Evolutionary conservation across 35 echinoderm and acorn worm genomes (phyloP).

Genomic region (Hemicentrotus pulcherrimus): DNA sequence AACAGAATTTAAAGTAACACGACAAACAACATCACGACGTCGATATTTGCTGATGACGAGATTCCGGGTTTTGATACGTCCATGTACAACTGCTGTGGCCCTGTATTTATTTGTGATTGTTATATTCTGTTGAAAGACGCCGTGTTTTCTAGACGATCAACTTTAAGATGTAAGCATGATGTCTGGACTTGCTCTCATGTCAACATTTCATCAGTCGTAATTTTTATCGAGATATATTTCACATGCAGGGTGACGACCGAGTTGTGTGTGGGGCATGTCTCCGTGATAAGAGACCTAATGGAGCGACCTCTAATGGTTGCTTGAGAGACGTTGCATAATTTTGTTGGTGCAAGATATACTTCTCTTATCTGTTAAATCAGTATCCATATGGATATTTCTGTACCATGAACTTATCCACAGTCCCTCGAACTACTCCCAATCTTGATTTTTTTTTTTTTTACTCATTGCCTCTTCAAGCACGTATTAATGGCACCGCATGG

Average conservation of each 20-base stretch:
- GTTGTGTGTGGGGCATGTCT: neutral
- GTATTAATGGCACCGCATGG: neutral
- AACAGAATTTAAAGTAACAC: neutral
- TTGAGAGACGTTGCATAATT: neutral
- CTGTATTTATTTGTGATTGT: neutral
- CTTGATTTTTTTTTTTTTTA: neutral
- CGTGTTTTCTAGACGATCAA: slow-evolving; percentile 3
- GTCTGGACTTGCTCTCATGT: slow-evolving; percentile 29
- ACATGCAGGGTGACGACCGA: neutral
- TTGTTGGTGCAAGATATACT: neutral
- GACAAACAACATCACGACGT: neutral
- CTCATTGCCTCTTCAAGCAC: neutral
- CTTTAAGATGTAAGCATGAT: slow-evolving; percentile 45
- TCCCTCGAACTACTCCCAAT: neutral
- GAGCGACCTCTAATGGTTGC: neutral
- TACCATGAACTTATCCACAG: neutral
- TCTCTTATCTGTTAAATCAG: neutral
- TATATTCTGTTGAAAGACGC: slow-evolving; percentile 24
- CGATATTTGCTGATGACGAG: neutral
- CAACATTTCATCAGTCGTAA: slow-evolving; percentile 47
- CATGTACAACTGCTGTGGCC: neutral
- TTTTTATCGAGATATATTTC: slow-evolving; percentile 39
- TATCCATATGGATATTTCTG: neutral
- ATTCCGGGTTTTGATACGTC: neutral
- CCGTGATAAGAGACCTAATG: slow-evolving; percentile 1